Base-by-base conservation (phyloP, 2,113 vertebrate genomes). In the Pica pica region DNA sequence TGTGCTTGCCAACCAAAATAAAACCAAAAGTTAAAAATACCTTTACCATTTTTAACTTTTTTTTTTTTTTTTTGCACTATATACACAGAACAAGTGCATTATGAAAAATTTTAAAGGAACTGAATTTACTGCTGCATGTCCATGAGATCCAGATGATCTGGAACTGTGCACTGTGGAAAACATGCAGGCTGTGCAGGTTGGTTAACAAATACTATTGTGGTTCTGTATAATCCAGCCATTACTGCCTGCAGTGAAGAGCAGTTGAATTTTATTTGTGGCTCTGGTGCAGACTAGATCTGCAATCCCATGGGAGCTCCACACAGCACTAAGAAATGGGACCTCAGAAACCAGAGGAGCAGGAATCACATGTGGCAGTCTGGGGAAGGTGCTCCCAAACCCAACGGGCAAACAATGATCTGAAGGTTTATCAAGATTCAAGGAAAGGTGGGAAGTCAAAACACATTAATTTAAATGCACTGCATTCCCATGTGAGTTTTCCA, bases 331-430 rank as follows among this genome's bases (percentile, higher is more conserved):
- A 44, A 81, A 31, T 17, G 39, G 35, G 11, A 60, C 30, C 68
- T 88, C 73, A 94, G 83, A 42, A 96, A 70, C 35, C 70, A 79
- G 78, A 94, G 76, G 94, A 88, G 91, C 61, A 95, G 85, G 28
- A 96, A 94, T 96, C 41, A 42, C 3, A 2, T 4, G 2, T 3
- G 35, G 33, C 21, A 79, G 37, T 7, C 21, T 0, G 1, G 44
- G 39, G 10, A 84, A 91, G 61, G 46, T 70, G 64, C 52, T 89
- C 75, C 46, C 64, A 41, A 73, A 49, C 8, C 18, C 19, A 35
- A 21, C 0, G 11, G 61, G 33, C 2, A 5, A 69, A 68, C 57
- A 53, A 44, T 7, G 9, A 86, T 20, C 42, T 49, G 35, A 56
- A 92, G 10, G 24, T 63, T 86, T 81, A 59, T 52, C 61, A 63